Base-by-base conservation (phyloP, 2,888 invertebrate genomes). In the Alloscopus bannaensis region DNA sequence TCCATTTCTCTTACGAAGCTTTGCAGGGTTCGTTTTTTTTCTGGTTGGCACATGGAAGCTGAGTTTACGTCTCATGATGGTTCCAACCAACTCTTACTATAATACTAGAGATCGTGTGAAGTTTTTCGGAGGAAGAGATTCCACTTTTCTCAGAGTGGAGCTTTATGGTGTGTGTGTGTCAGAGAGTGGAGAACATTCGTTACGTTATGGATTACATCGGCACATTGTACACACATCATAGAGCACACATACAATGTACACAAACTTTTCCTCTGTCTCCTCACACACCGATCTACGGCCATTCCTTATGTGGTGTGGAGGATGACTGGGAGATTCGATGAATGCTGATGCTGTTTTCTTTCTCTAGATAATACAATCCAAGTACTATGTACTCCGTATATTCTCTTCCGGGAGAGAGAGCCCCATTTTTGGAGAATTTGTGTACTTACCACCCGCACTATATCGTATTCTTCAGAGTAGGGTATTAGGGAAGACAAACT, bases 41-140 rank as follows among this genome's bases (percentile, higher is more conserved):
- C 47, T 45, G 20, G 20, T 52, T 68, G 68, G 76, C 76, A 76
- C 76, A 76, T 76, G 76, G 76, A 76, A 29, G 59, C 72, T 42
- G 62, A 72, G 57, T 76, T 76, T 76, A 76, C 68, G 76, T 76
- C 76, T 76, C 40, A 20, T n/a, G n/a, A n/a, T n/a, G n/a, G n/a
- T n/a, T n/a, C n/a, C n/a, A n/a, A n/a, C n/a, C n/a, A n/a, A n/a
- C n/a, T n/a, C n/a, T n/a, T n/a, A n/a, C n/a, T n/a, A n/a, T n/a
- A n/a, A n/a, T n/a, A n/a, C n/a, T n/a, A n/a, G n/a, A n/a, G n/a
- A n/a, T n/a, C n/a, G n/a, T n/a, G n/a, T n/a, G n/a, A n/a, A n/a
- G n/a, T n/a, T n/a, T n/a, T n/a, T n/a, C n/a, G n/a, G n/a, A n/a
- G n/a, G n/a, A n/a, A n/a, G n/a, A n/a, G n/a, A n/a, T n/a, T n/a